Conservation (phyloP, 2,888 invertebrate genomes). For the Torymus aiolomorphi region DNA sequence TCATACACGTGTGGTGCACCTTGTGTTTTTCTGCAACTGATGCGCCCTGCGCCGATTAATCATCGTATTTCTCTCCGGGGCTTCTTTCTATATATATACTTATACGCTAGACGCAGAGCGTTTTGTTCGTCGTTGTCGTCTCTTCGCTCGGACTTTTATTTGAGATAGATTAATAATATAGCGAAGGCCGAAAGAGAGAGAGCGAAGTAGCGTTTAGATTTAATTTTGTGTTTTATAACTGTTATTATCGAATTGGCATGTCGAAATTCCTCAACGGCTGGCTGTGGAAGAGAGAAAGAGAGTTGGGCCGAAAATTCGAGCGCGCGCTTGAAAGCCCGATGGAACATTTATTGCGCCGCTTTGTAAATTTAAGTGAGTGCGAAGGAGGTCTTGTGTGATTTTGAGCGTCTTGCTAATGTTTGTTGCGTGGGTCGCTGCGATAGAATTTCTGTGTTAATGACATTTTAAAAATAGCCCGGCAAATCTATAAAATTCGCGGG, state of each 20-base stretch:
- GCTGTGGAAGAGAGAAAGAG: background rate
- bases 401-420: conserved; percentile 50
- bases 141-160: conserved; percentile 32
- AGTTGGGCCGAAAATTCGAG: background rate
- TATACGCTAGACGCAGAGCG: background rate
- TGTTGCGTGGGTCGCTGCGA: conserved; percentile 50
- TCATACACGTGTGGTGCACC: conserved; percentile 12
- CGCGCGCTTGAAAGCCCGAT: conserved; percentile 22
- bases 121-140: conserved; percentile 7
- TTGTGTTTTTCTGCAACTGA: conserved; percentile 55
- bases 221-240: conserved; percentile 44
- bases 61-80: conserved; percentile 46
- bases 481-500: conserved; percentile 56
- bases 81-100: conserved; percentile 32
- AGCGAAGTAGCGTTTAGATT: conserved; percentile 41
- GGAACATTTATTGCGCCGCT: conserved; percentile 53
- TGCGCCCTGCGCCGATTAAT: conserved; percentile 53
- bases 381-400: conserved; percentile 52
- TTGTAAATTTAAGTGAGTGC: conserved; percentile 58
- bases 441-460: conserved; percentile 60
- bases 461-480: conserved; percentile 51
- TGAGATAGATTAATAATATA: conserved; percentile 53
- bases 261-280: conserved; percentile 27
- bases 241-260: conserved; percentile 56
- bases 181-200: background rate